Conservation (phyloP, 2,113 vertebrate species). For the Fregetta grallaria region DNA sequence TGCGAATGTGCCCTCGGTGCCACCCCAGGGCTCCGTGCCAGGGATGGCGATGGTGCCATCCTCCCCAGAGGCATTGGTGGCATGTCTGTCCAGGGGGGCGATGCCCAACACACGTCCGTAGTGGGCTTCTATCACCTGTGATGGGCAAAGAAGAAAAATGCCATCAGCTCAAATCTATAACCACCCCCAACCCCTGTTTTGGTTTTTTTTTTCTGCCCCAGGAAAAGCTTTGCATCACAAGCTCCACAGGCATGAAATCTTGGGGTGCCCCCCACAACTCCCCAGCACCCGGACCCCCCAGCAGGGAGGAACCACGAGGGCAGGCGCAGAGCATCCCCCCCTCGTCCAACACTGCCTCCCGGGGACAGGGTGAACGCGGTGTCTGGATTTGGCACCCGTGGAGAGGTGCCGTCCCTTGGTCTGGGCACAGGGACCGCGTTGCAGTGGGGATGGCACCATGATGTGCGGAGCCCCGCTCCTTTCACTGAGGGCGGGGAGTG, state of each 20-base stretch:
- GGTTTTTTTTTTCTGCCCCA: background rate
- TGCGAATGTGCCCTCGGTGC: background rate
- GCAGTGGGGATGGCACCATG: background rate
- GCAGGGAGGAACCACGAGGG: rapidly evolving
- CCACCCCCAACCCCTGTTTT: background rate
- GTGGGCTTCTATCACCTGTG: constrained; percentile 85
- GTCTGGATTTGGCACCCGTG: rapidly evolving
- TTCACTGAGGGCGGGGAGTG: background rate
- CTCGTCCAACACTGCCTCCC: rapidly evolving
- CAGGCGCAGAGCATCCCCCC: background rate
- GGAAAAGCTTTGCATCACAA: background rate
- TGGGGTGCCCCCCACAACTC: background rate
- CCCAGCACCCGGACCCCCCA: background rate
- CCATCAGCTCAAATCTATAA: rapidly evolving
- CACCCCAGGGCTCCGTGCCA: background rate
- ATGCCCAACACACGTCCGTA: constrained; percentile 79
- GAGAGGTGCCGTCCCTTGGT: background rate
- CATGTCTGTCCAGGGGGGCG: background rate
- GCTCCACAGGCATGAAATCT: background rate
- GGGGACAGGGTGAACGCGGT: rapidly evolving
- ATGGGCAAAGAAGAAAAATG: background rate
- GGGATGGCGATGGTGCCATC: background rate
- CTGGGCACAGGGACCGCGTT: rapidly evolving
- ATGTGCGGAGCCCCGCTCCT: rapidly evolving
- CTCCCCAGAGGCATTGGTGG: background rate